Evolutionary conservation across 2,797 vertebrate species (phyloP).

Genomic region (Sciurus vulgaris): DNA sequence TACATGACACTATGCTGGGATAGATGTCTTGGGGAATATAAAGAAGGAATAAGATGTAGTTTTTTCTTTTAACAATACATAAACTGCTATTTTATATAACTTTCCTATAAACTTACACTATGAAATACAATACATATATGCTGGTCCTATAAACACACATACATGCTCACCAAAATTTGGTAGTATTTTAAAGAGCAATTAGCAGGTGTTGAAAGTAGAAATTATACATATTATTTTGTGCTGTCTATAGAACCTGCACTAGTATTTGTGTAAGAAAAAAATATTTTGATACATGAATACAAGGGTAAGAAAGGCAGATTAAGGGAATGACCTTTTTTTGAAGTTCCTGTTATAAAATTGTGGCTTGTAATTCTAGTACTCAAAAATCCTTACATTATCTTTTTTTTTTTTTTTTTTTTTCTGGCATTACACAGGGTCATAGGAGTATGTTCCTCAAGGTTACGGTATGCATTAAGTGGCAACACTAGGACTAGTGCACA

Average conservation of each 20-base stretch:
- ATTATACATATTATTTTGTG: background rate
- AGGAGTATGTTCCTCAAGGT: background rate
- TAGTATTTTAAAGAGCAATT: slow-evolving; percentile 43
- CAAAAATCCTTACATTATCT: background rate
- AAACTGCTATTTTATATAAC: slow-evolving; percentile 5
- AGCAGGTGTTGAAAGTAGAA: background rate
- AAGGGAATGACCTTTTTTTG: background rate
- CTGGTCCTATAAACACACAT: background rate
- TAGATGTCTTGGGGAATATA: background rate
- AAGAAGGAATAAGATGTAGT: slow-evolving; percentile 54
- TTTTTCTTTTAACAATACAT: slow-evolving; percentile 27
- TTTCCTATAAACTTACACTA: background rate
- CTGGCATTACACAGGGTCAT: background rate
- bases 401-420: background rate
- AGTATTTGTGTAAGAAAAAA: slow-evolving; percentile 11
- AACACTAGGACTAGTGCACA: background rate
- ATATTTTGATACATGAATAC: background rate
- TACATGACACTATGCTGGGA: background rate
- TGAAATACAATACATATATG: background rate
- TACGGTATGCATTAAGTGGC: background rate
- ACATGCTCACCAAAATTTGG: background rate
- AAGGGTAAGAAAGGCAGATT: background rate
- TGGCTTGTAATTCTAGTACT: background rate
- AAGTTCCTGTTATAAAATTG: background rate
- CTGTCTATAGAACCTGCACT: background rate